These are phyloP conservation scores for Drosophila nigromelanica DNA, from an alignment of 1,140 invertebrate genomes.

Conservation along the genomic window DNA sequence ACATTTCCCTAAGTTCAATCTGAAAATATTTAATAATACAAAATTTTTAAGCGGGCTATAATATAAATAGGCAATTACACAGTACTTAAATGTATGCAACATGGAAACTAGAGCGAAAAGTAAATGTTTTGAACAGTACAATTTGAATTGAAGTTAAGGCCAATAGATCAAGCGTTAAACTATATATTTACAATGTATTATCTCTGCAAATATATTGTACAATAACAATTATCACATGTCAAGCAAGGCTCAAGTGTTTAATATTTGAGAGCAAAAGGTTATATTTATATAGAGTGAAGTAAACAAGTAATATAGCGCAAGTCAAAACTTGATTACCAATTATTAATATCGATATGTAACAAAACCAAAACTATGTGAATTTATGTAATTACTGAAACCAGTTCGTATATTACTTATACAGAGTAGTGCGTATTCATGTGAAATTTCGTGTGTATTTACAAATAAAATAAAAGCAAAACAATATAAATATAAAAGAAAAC, in stretches of 20 bases:
- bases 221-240: constrained; percentile 17
- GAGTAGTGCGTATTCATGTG: constrained; percentile 27
- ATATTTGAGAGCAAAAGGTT: constrained; percentile 4
- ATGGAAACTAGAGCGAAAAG: too few species aligned
- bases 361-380: constrained; percentile 39
- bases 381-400: constrained; percentile 48
- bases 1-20: too few species aligned
- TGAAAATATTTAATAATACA: too few species aligned
- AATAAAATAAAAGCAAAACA: neutral
- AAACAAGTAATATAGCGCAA: neutral
- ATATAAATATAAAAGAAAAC: neutral
- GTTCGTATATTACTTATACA: constrained; percentile 31
- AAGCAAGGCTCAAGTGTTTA: constrained; percentile 8
- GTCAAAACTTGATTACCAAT: constrained; percentile 21
- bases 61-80: neutral
- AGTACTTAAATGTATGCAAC: neutral
- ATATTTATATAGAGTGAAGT: neutral
- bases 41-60: too few species aligned
- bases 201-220: constrained; percentile 13
- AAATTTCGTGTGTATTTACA: constrained; percentile 30
- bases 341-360: constrained; percentile 47
- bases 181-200: constrained; percentile 3
- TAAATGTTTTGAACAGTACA: neutral
- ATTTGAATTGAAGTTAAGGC: neutral
- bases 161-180: neutral